Base-by-base conservation (phyloP, 1,140 invertebrate genomes). In the Meloidogyne hapla region DNA sequence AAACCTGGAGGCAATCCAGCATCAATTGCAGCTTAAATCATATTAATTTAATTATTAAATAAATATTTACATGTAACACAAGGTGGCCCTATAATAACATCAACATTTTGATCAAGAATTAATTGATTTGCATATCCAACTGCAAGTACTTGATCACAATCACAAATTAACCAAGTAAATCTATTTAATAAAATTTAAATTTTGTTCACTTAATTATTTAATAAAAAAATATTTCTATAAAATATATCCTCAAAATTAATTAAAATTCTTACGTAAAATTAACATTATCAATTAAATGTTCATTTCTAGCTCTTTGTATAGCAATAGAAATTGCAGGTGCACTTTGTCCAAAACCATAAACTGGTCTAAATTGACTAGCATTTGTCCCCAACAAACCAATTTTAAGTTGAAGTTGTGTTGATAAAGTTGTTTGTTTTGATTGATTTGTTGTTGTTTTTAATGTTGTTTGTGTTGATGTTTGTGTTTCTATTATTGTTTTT, bases 11-110 rank as follows among this genome's bases (percentile, higher is more conserved):
- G 72, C 61, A 76, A 65, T 28, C 77, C 48, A n/a, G 69, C 69
- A 48, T 45, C 64, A 13, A 76, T 15, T 25, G 75, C 66, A 63
- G 38, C 75, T 76, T 15, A 74, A 75, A 38, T 25, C 0, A 23
- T 40, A 42, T 38, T 38, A 15, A 15, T 56, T 72, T 25, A 6
- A 12, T 15, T 71, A 42, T 70, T 69, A 3, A 8, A 28, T 79
- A 71, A 79, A 69, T 68, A 13, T 77, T 76, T 75, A 76, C 70
- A 4, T 40, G 40, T 61, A 74, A 76, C 70, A 77, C 78, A 79
- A n/a, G 78, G 78, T 26, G 77, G 77, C 15, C 78, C 78, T 73
- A 79, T 80, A 21, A 81, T 21, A n/a, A 71, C 80, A 67, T 83
- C 81, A 18, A 81, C 77, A 13, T 81, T 40, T 61, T 83, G 12